Evolutionary conservation across 2,888 invertebrate species (phyloP).

Genomic region (Drosophila neoperkinsi): DNA sequence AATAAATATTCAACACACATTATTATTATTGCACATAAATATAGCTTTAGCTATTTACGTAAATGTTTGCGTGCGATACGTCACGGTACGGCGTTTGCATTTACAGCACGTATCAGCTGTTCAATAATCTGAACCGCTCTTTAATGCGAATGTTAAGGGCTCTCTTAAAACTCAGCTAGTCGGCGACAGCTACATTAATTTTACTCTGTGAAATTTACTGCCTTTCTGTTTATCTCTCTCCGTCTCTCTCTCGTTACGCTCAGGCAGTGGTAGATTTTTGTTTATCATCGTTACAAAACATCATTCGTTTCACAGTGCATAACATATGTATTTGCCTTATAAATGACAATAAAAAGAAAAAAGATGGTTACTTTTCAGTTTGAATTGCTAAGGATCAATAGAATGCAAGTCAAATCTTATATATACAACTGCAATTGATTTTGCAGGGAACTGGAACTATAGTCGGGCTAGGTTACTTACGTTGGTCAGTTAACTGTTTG

Average conservation of each 20-base stretch:
- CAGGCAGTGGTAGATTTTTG: conserved; percentile 13
- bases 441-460: background rate
- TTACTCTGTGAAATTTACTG: conserved; percentile 9
- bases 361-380: background rate
- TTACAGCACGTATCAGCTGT: conserved; percentile 43
- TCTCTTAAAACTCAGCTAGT: conserved; percentile 20
- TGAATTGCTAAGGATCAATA: too few relatives aligned
- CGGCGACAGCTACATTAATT: background rate
- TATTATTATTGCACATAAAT: background rate
- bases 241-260: conserved; percentile 14
- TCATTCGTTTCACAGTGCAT: conserved; percentile 22
- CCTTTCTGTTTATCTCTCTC: background rate
- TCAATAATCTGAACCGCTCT: conserved; percentile 30
- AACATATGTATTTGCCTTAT: conserved; percentile 2
- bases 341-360: background rate
- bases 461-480: background rate
- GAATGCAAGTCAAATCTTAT: background rate
- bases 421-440: background rate
- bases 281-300: conserved; percentile 54
- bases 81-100: conserved; percentile 34
- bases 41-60: background rate
- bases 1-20: background rate
- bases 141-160: background rate
- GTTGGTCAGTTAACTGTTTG: conserved; percentile 29
- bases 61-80: background rate